Evolutionary conservation across 2,888 invertebrate genomes (phyloP), one percentile per base, ranked within the genome.

Genomic region (Quadroppia sp.): DNA sequence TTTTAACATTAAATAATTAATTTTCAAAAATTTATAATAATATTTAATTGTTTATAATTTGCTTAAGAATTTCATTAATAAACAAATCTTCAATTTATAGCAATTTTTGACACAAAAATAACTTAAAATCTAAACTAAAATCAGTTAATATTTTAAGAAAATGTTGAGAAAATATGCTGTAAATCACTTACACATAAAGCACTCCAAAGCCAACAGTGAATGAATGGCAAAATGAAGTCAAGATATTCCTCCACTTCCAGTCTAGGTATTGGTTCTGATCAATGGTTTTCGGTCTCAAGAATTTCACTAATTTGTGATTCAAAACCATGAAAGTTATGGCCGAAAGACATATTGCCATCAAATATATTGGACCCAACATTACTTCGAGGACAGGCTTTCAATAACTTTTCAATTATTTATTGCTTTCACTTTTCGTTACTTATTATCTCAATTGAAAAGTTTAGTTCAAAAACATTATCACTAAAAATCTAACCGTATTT

Each of bases 211-310:
- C 74, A 42, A 71, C 70, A n/a, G 70, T 36, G 4, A 53, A 7
- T 17, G 74, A 74, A 17, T 74, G 74, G 4, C 36, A 1, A 13
- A 74, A 42, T 20, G 74, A 74, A 28, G 53, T 59, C 15, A 74
- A 17, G 4, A 70, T 74, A 53, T 74, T 74, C 42, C 70, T 70
- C 70, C 71, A 74, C 28, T 74, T 74, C 74, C 74, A 74, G 11
- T 20, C 11, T 6, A 25, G 11, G 15, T 69, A 69, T 42, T 25
- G 20, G 13, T 45, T 42, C 2, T 42, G 4, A 25, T 25, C 25
- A 3, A 69, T 13, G 2, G 17, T 17, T 69, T 69, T 11, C 13
- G 69, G 69, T 28, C 13, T 69, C 6, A 69, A 42, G 23, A 45
- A 28, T 25, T 69, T 42, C 1, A 42, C 69, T 69, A 69, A 40